Conservation (phyloP, 2,797 vertebrate genomes). For the Morelia viridis region DNA sequence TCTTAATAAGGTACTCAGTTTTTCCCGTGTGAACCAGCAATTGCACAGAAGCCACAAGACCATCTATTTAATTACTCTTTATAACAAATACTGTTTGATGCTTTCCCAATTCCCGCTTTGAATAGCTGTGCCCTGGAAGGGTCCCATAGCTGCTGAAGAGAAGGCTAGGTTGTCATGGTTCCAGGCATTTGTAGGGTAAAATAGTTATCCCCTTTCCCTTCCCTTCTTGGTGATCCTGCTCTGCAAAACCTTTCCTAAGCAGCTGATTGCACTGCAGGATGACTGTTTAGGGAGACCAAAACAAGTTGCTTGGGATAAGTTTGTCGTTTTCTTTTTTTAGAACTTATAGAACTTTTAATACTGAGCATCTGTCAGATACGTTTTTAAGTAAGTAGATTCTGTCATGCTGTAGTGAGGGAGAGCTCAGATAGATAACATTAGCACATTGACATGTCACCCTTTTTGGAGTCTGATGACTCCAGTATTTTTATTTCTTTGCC, state of each 20-base stretch:
- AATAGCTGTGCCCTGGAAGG: slow-evolving; percentile 34
- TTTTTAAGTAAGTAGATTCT: background rate
- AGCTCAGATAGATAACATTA: background rate
- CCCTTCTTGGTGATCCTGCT: background rate
- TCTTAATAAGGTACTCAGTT: background rate
- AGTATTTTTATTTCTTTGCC: background rate
- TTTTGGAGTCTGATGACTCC: background rate
- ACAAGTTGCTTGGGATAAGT: background rate
- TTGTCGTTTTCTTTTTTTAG: background rate
- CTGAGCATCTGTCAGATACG: background rate
- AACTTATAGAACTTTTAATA: background rate
- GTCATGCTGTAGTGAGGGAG: background rate
- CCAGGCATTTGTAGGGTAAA: slow-evolving; percentile 7
- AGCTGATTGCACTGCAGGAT: background rate
- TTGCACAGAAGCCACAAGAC: background rate
- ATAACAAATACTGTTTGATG: background rate
- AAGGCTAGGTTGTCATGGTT: slow-evolving; percentile 27
- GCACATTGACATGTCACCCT: background rate
- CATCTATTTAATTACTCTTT: background rate
- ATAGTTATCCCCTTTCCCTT: slow-evolving; percentile 10
- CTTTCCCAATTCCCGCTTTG: slow-evolving; percentile 16
- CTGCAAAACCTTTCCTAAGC: background rate
- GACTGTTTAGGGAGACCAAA: background rate
- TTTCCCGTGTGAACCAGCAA: background rate
- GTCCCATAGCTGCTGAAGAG: background rate